Evolutionary conservation across 2,113 vertebrate species (phyloP).

Genomic region (Zosterops borbonicus): DNA sequence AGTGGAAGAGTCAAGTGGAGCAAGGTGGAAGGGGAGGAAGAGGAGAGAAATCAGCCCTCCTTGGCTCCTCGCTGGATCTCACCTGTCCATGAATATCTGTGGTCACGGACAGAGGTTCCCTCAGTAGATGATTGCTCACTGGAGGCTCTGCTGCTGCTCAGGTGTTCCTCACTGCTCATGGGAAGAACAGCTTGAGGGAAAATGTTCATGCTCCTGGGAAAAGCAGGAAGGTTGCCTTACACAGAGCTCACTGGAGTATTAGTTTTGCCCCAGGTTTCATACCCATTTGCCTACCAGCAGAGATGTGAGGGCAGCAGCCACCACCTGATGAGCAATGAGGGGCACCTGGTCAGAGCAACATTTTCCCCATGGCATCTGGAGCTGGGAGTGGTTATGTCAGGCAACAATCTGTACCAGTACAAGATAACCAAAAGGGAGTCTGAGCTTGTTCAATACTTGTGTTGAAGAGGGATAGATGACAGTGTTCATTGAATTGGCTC

Average conservation of each 20-base stretch:
- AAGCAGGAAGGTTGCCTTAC: background rate
- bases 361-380: background rate
- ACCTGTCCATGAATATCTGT: background rate
- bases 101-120: background rate
- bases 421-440: background rate
- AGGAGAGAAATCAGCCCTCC: background rate
- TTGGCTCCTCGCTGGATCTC: background rate
- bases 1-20: background rate
- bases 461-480: background rate
- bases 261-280: background rate
- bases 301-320: background rate
- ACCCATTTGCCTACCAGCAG: fast-evolving
- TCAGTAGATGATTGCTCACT: background rate
- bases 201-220: background rate
- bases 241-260: background rate
- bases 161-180: background rate
- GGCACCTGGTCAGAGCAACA: background rate
- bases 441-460: background rate
- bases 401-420: background rate
- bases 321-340: background rate
- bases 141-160: background rate
- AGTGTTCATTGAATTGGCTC: background rate
- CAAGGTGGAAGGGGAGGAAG: background rate
- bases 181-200: background rate
- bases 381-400: background rate